Evolutionary conservation across 2,797 vertebrate species (phyloP), one percentile per base, ranked within the genome.

Genomic region (Zalophus californianus): DNA sequence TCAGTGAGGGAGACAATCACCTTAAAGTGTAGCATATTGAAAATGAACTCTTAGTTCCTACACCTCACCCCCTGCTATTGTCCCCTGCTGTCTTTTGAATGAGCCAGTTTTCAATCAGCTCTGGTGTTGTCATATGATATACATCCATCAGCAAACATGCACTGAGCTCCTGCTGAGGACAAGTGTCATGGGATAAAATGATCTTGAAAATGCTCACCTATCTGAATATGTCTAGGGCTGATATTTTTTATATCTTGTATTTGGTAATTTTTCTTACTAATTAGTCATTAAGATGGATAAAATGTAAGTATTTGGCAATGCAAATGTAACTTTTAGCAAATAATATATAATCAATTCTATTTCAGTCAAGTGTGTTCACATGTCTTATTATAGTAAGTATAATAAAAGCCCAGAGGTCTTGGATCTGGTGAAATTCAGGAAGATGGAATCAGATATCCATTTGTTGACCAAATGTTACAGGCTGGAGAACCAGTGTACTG

Each of bases 31-130:
- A 87, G 90, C 86, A 27, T 79, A 90, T 70, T 64, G 48, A 90
- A 86, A 96, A 54, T 84, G 50, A 93, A 93, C 32, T 79, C 44
- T 25, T 4, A 68, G 48, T 88, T 85, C 50, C 41, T 70, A 52
- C 21, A 58, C 25, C 79, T 13, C 2, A 18, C 35, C 56, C n/a
- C 70, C 72, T 93, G 64, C 82, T 73, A 60, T 32, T 58, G 60
- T 66, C 41, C n/a, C 96, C 91, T 52, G 77, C 80, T 93, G 80
- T 77, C 84, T 92, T 86, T 92, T 38, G 87, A 97, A 98, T 97
- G 90, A 93, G 79, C 35, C 56, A 48, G 90, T 85, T 97, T 96
- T 97, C 90, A 48, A 8, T 86, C 90, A 83, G 29, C 72, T 90
- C 25, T 72, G 13, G n/a, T 54, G 23, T 60, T 85, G 64, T 68